Percentiles rank a stretch among this genome's conserved stretches.
Evolutionary conservation across 2,888 invertebrate genomes (phyloP).

Genomic region (Chaitophorus viminalis): DNA sequence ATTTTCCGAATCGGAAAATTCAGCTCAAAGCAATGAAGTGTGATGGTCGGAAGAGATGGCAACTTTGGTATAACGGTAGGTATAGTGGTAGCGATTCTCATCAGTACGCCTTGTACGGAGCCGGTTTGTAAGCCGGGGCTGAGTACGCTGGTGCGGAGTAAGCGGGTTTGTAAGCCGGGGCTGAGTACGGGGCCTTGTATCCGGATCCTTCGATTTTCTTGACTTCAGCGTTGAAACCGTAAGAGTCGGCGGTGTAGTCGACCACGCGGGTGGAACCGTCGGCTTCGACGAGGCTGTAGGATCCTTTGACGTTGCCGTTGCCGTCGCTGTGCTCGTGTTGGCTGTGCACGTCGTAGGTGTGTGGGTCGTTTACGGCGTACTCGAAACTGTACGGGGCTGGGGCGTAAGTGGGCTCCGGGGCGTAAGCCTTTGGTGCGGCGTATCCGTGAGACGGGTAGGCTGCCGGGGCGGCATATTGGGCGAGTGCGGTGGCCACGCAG

Average conservation of each 20-base stretch:
- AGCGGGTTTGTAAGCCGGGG: slow-evolving; percentile 3
- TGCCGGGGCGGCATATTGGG: slow-evolving; percentile 22
- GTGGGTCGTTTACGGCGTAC: slow-evolving; percentile 55
- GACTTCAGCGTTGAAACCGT: slow-evolving; percentile 79
- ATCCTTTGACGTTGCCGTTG: slow-evolving; percentile 69
- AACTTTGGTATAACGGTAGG: too few relatives aligned
- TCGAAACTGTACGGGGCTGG: slow-evolving; percentile 49
- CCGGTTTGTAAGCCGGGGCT: slow-evolving; percentile 65
- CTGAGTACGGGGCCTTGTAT: slow-evolving; percentile 31
- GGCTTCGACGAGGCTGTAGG: slow-evolving; percentile 44
- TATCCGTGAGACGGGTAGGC: slow-evolving; percentile 1
- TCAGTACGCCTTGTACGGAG: slow-evolving; percentile 17
- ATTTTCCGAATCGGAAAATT: too few relatives aligned
- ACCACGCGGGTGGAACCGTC: slow-evolving; percentile 80
- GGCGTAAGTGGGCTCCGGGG: background rate
- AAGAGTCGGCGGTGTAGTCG: slow-evolving; percentile 79
- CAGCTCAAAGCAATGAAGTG: background rate
- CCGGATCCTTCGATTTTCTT: slow-evolving; percentile 61
- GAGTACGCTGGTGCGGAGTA: slow-evolving; percentile 65
- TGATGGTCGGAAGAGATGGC: background rate
- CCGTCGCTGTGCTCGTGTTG: slow-evolving; percentile 68
- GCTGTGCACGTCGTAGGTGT: slow-evolving; percentile 75
- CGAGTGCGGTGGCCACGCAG: slow-evolving; percentile 64
- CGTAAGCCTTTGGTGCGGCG: background rate
- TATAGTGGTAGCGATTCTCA: background rate